These are phyloP conservation scores for Noturus placidus DNA, from an alignment of 2,113 vertebrate species.

Conservation along the genomic window DNA sequence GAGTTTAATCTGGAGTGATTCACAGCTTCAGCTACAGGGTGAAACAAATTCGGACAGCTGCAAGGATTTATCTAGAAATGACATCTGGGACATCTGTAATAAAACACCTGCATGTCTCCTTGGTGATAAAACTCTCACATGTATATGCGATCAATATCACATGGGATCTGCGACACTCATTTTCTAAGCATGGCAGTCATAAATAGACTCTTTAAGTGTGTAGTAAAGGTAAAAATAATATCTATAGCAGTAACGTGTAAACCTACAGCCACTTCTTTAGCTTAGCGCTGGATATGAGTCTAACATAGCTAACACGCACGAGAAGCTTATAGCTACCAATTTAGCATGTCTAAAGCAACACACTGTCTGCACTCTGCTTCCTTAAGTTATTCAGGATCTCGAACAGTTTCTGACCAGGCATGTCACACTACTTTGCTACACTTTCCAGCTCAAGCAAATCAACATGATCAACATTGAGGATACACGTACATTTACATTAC, in stretches of 20 bases:
- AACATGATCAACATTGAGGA: not conserved
- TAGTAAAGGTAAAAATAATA: not conserved
- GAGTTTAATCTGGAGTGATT: not conserved
- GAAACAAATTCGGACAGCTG: constrained; percentile 7
- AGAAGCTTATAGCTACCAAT: not conserved
- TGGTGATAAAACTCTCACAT: not conserved
- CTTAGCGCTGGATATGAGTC: no score
- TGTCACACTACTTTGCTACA: not conserved
- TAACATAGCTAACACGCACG: not conserved
- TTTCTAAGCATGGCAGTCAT: not conserved
- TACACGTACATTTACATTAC: not conserved
- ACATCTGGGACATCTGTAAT: constrained; percentile 1
- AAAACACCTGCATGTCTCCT: not conserved
- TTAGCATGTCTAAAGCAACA: not conserved
- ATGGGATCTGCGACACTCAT: not conserved
- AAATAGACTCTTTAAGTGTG: not conserved
- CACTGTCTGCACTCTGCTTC: not conserved
- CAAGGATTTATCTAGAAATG: not conserved
- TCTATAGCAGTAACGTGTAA: not conserved
- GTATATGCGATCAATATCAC: not conserved
- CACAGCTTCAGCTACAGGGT: not conserved
- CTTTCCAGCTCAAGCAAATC: not conserved
- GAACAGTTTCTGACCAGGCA: not conserved
- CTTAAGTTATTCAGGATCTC: not conserved
- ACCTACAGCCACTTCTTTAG: not conserved